Evolutionary conservation across 2,888 invertebrate species (phyloP).

Genomic region (Eristalinus aeneus): DNA sequence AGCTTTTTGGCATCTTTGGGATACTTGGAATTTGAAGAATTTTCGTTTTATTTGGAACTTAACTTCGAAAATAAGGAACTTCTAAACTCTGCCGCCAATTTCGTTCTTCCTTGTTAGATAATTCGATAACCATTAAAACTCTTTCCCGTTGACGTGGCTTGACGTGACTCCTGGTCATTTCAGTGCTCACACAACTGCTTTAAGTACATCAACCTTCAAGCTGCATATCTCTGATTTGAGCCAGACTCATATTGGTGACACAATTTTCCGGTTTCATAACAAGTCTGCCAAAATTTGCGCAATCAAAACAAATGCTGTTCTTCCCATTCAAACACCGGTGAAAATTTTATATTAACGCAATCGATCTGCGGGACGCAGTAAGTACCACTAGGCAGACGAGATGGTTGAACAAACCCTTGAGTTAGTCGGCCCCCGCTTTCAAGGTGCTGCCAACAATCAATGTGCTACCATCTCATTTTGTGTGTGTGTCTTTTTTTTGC

Average conservation of each 20-base stretch:
- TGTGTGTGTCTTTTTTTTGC: conserved; percentile 8
- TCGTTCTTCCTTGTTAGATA: too few species aligned
- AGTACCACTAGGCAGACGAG: not conserved
- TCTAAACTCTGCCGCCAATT: too few species aligned
- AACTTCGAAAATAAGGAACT: too few species aligned
- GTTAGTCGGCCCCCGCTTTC: conserved; percentile 4
- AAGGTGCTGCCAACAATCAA: conserved; percentile 46
- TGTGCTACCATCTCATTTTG: conserved; percentile 1
- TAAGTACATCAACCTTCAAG: too few species aligned
- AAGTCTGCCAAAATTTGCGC: not conserved
- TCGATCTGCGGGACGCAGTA: not conserved
- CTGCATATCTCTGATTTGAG: too few species aligned
- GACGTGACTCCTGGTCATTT: too few species aligned
- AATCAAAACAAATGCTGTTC: not conserved
- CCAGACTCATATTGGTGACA: not conserved
- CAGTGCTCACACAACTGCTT: too few species aligned
- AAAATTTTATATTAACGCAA: not conserved
- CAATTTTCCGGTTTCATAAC: not conserved
- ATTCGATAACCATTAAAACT: too few species aligned
- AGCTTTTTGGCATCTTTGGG: too few species aligned
- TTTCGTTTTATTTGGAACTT: too few species aligned
- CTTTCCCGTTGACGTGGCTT: too few species aligned
- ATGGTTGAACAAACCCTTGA: not conserved
- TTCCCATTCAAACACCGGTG: not conserved
- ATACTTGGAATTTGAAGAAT: too few species aligned